Conservation (phyloP, 2,888 invertebrate genomes). For the Rotaria macrura region DNA sequence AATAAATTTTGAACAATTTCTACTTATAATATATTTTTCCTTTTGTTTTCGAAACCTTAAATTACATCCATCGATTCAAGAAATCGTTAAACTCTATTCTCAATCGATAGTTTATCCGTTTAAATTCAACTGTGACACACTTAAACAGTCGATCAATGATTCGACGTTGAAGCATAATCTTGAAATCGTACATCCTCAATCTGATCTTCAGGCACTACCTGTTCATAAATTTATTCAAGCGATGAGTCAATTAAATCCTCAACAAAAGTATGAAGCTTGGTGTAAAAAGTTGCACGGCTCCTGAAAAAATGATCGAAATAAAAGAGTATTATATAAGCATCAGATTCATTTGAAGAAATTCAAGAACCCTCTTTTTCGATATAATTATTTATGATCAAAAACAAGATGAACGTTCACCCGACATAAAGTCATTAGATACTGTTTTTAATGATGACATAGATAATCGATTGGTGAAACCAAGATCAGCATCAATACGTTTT, state of each 20-base stretch:
- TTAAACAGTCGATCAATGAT: constrained; percentile 39
- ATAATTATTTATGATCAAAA: neutral
- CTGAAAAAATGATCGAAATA: neutral
- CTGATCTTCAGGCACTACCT: constrained; percentile 32
- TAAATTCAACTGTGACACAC: constrained; percentile 42
- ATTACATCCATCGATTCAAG: constrained; percentile 4
- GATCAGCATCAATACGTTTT: neutral
- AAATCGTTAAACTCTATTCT: constrained; percentile 26
- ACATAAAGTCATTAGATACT: neutral
- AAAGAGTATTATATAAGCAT: neutral
- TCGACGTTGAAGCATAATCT: constrained; percentile 39
- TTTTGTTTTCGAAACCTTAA: neutral
- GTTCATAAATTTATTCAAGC: constrained; percentile 44
- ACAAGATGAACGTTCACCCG: neutral
- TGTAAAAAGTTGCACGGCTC: neutral
- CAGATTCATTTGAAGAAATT: neutral
- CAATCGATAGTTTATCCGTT: constrained; percentile 33
- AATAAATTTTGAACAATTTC: no score
- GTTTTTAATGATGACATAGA: neutral
- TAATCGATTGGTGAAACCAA: neutral
- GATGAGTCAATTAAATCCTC: constrained; percentile 47
- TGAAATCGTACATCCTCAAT: constrained; percentile 37
- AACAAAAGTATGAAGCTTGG: constrained; percentile 38
- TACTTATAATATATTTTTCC: no score
- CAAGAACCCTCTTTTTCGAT: neutral